Percentiles rank a stretch among this genome's conserved stretches.
Conservation (phyloP, 2,888 invertebrate species). For the Zeuzera pyrina region DNA sequence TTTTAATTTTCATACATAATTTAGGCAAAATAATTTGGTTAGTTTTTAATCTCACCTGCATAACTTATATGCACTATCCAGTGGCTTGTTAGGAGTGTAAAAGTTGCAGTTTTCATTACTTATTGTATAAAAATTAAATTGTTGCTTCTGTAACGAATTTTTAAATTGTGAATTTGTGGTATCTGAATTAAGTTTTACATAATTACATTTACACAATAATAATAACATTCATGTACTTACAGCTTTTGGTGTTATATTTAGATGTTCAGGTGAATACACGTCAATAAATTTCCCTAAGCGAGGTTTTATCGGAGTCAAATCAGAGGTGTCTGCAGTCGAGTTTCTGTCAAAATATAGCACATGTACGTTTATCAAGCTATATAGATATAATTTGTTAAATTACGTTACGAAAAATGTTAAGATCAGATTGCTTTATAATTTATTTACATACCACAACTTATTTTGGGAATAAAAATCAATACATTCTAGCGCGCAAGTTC, state of each 20-base stretch:
- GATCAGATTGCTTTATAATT: slow-evolving; percentile 49
- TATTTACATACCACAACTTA: slow-evolving; percentile 68
- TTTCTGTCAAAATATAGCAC: slow-evolving; percentile 24
- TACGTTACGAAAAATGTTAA: slow-evolving; percentile 12
- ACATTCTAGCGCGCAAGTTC: slow-evolving; percentile 65
- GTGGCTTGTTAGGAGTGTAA: slow-evolving; percentile 41
- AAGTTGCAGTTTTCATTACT: slow-evolving; percentile 42
- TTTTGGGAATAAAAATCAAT: slow-evolving; percentile 69
- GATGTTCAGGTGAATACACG: slow-evolving; percentile 64
- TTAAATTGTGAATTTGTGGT: too few relatives aligned
- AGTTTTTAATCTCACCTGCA: neutral
- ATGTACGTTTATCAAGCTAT: too few relatives aligned
- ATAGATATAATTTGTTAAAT: neutral
- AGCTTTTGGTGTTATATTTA: slow-evolving; percentile 56
- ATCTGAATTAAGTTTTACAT: too few relatives aligned
- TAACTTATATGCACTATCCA: slow-evolving; percentile 13
- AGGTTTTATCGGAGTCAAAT: slow-evolving; percentile 46
- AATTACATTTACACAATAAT: too few relatives aligned
- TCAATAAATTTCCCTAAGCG: slow-evolving; percentile 56
- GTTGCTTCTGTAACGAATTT: too few relatives aligned
- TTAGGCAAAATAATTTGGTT: neutral
- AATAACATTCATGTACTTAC: slow-evolving; percentile 34
- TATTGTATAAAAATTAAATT: too few relatives aligned
- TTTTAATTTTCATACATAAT: neutral
- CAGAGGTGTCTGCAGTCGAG: slow-evolving; percentile 32